Conservation (phyloP, 2,888 invertebrate species). For the Campopleginae sp. region DNA sequence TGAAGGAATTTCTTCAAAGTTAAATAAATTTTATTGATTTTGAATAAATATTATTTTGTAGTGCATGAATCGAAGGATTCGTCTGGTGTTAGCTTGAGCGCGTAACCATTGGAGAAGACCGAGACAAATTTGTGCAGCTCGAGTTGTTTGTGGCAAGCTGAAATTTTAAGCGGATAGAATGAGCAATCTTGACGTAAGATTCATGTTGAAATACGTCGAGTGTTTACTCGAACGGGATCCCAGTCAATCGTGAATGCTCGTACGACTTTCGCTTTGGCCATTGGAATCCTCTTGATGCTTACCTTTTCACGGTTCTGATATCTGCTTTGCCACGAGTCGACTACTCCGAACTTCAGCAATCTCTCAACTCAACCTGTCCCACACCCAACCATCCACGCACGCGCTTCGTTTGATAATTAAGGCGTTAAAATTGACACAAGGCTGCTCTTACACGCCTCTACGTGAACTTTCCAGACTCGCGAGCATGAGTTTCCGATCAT, state of each 20-base stretch:
- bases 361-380: conserved; percentile 5
- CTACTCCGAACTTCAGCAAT: conserved; percentile 35
- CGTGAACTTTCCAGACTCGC: background rate
- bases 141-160: conserved; percentile 76
- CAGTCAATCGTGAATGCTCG: conserved; percentile 15
- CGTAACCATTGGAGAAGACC: conserved; percentile 58
- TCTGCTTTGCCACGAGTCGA: conserved; percentile 29
- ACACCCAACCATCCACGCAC: background rate
- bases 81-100: conserved; percentile 12
- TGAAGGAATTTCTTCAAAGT: too few species aligned
- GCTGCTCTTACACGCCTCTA: conserved; percentile 45
- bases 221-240: conserved; percentile 24
- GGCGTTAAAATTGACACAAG: conserved; percentile 76
- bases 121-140: conserved; percentile 72
- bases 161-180: conserved; percentile 78
- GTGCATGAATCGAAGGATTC: background rate
- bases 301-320: conserved; percentile 2
- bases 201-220: background rate
- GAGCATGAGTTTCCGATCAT: too few species aligned
- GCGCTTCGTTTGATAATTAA: conserved; percentile 80
- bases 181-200: background rate
- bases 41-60: too few species aligned
- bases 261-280: conserved; percentile 21
- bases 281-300: conserved; percentile 12
- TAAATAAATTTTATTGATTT: too few species aligned